phyloP scores from a whole-genome alignment of 1,140 invertebrate species.

The Anagrus nilaparvatae region DNA sequence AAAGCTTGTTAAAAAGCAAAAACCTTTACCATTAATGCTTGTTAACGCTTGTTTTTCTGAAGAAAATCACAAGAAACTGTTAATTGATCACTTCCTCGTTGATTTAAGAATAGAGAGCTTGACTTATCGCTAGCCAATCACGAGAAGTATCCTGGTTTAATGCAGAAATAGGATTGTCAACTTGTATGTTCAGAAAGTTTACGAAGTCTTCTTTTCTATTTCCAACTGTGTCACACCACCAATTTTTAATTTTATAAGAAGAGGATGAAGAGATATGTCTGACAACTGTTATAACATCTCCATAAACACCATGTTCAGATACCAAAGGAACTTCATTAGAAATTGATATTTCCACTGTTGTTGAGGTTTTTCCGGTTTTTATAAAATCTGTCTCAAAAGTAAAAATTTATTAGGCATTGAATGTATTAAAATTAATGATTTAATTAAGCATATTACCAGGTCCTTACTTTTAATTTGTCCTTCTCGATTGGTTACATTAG shows the following conservation, averaged over 20 bases:
- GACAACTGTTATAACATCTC: conserved; percentile 66
- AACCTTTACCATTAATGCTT: conserved; percentile 19
- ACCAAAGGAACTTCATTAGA: conserved; percentile 61
- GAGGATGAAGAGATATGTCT: conserved; percentile 56
- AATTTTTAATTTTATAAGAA: conserved; percentile 60
- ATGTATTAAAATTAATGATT: conserved; percentile 7
- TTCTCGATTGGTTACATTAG: conserved; percentile 66
- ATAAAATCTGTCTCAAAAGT: conserved; percentile 50
- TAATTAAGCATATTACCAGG: too few species aligned
- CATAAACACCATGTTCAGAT: conserved; percentile 65
- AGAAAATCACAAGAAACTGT: conserved; percentile 42
- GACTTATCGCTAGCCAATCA: conserved; percentile 65
- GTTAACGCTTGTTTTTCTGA: conserved; percentile 30
- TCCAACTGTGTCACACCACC: conserved; percentile 48
- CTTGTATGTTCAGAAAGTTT: conserved; percentile 71
- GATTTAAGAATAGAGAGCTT: conserved; percentile 22
- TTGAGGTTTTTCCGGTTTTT: conserved; percentile 55
- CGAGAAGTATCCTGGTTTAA: conserved; percentile 85
- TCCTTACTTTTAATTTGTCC: conserved; percentile 59
- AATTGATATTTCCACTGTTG: conserved; percentile 61
- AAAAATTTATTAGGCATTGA: neutral
- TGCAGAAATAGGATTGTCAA: conserved; percentile 85
- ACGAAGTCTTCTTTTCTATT: conserved; percentile 55
- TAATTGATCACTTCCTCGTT: conserved; percentile 39
- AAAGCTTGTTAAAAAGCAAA: too few species aligned